phyloP scores from a whole-genome alignment of 1,140 invertebrate species.

The Meloidogyne hapla region DNA sequence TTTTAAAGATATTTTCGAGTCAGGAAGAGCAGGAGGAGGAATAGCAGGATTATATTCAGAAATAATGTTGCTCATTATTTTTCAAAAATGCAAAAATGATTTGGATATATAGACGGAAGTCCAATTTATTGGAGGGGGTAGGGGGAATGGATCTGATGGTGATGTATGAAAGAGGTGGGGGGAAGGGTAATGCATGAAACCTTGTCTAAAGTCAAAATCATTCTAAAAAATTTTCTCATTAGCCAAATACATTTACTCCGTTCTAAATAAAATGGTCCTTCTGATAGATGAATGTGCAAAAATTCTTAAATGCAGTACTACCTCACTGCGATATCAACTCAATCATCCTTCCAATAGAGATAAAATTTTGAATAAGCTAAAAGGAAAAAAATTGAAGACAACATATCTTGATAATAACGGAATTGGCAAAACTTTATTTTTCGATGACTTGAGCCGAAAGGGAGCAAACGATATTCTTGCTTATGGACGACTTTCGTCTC shows the following conservation, averaged over 20 bases:
- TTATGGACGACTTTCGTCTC: background rate
- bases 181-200: too few relatives aligned
- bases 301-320: background rate
- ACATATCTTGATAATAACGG: background rate
- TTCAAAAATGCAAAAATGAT: too few relatives aligned
- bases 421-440: background rate
- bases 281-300: background rate
- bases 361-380: background rate
- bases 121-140: too few relatives aligned
- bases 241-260: too few relatives aligned
- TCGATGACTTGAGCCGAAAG: background rate
- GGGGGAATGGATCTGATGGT: background rate
- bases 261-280: background rate
- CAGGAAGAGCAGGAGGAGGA: too few relatives aligned
- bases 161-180: background rate
- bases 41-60: background rate
- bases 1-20: background rate
- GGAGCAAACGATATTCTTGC: background rate
- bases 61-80: too few relatives aligned
- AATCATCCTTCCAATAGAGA: constrained; percentile 11
- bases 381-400: background rate
- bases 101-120: background rate
- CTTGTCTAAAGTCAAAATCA: background rate
- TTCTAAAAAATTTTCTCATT: too few relatives aligned
- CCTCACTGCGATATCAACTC: background rate